These are phyloP conservation scores for Pontoporia blainvillei DNA, from an alignment of 2,113 vertebrate species.

Conservation along the genomic window DNA sequence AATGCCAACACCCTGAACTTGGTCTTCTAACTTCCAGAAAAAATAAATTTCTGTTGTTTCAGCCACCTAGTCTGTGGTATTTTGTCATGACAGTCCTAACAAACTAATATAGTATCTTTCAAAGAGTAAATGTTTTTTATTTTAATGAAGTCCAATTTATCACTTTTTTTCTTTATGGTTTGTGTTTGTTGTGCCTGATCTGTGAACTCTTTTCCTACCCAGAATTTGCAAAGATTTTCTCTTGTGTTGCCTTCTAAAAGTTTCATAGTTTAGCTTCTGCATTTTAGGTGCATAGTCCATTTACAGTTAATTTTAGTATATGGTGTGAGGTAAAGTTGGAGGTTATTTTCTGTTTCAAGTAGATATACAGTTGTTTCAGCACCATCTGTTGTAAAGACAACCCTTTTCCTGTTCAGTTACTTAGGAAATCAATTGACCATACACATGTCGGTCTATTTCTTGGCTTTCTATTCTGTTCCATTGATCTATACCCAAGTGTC, in stretches of 20 bases:
- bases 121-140: background rate
- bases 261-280: background rate
- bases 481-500: background rate
- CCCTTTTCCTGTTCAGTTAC: background rate
- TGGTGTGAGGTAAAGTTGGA: background rate
- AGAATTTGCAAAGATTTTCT: background rate
- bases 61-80: background rate
- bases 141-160: background rate
- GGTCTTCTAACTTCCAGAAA: background rate
- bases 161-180: background rate
- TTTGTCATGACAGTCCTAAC: background rate
- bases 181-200: background rate
- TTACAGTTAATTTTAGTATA: constrained; percentile 18
- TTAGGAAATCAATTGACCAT: background rate
- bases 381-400: background rate
- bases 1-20: background rate
- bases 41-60: background rate
- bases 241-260: background rate
- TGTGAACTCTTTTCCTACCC: background rate
- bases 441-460: background rate
- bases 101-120: background rate
- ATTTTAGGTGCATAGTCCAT: background rate
- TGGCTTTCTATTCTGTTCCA: background rate
- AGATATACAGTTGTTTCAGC: background rate
- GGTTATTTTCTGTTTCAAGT: background rate